Conservation (phyloP, 2,113 vertebrate species). For the Oostethus manadensis region DNA sequence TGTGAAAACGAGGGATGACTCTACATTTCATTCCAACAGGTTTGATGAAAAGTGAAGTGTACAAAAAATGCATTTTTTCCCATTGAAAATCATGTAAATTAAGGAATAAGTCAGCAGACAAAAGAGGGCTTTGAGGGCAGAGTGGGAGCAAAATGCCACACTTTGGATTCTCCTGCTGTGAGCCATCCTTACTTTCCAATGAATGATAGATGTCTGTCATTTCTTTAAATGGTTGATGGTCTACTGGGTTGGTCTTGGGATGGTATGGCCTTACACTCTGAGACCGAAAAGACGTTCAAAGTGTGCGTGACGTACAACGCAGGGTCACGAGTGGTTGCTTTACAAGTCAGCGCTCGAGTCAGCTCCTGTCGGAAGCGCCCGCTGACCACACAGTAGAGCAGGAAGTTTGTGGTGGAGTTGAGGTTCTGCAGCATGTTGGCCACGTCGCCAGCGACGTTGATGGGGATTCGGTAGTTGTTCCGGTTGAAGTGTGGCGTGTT, state of each 20-base stretch:
- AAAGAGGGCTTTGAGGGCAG: too few relatives aligned
- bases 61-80: too few relatives aligned
- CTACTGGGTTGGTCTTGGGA: conserved; percentile 22
- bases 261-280: conserved; percentile 3
- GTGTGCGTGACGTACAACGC: conserved; percentile 51
- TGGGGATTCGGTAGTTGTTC: conserved; percentile 65
- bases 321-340: conserved; percentile 12
- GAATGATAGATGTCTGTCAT: too few relatives aligned
- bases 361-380: conserved; percentile 66
- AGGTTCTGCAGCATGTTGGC: conserved; percentile 78
- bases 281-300: conserved; percentile 67
- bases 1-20: too few relatives aligned
- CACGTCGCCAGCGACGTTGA: conserved; percentile 67
- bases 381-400: conserved; percentile 75
- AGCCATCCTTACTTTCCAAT: too few relatives aligned
- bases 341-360: conserved; percentile 42
- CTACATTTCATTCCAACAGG: too few relatives aligned
- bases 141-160: too few relatives aligned
- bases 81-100: too few relatives aligned
- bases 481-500: conserved; percentile 63
- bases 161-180: too few relatives aligned
- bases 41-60: too few relatives aligned
- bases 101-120: too few relatives aligned
- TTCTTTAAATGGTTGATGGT: neutral
- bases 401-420: conserved; percentile 75